Conservation (phyloP, 2,797 vertebrate species). For the Takifugu rubripes region DNA sequence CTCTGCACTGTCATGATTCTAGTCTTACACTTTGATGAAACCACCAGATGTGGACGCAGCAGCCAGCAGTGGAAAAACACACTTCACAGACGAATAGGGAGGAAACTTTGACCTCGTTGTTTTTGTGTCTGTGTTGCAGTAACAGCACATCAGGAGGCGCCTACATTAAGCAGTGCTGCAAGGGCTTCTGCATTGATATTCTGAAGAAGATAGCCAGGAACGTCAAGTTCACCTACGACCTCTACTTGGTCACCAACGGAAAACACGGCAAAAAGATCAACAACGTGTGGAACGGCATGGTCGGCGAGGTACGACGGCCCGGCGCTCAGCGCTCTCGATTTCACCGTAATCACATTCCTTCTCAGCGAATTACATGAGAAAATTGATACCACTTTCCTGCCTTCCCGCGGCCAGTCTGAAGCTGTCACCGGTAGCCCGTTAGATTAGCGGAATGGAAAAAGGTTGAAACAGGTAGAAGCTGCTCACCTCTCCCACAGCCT, state of each 20-base stretch:
- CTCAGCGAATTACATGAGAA: background rate
- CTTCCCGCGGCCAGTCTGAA: background rate
- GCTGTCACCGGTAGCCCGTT: background rate
- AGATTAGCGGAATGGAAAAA: too few relatives aligned
- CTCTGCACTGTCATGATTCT: constrained; percentile 46
- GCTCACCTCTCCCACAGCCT: too few relatives aligned
- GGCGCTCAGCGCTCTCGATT: background rate
- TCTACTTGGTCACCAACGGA: constrained; percentile 95
- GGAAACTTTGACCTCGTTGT: constrained; percentile 19
- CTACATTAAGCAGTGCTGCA: constrained; percentile 94
- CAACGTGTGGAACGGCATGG: constrained; percentile 98
- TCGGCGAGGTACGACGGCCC: constrained; percentile 84
- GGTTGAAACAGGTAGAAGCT: too few relatives aligned
- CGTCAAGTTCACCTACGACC: constrained; percentile 96
- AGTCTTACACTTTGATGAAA: constrained; percentile 58
- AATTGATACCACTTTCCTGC: background rate
- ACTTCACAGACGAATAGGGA: constrained; percentile 3
- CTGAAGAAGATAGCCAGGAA: constrained; percentile 94
- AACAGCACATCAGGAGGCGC: constrained; percentile 87
- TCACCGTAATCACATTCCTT: background rate
- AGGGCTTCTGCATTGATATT: constrained; percentile 97
- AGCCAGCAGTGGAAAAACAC: constrained; percentile 18
- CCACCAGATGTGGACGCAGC: constrained; percentile 50
- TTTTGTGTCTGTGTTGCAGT: constrained; percentile 68
- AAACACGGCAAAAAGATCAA: constrained; percentile 98